Conservation (phyloP, 2,888 invertebrate species). For the Catocala nupta region DNA sequence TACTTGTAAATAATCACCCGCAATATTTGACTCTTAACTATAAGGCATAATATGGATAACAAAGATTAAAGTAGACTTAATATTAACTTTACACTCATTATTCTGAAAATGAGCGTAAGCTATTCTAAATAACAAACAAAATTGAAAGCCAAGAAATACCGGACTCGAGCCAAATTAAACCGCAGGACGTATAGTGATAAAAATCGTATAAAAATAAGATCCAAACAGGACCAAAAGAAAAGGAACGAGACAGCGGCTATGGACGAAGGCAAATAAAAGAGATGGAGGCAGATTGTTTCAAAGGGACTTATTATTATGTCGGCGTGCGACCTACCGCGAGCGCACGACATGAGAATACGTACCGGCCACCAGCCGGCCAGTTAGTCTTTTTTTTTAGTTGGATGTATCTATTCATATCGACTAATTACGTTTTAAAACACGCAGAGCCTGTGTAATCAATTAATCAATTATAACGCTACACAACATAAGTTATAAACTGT, state of each 20-base stretch:
- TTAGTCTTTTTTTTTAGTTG: slow-evolving; percentile 37
- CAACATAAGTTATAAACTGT: too few species aligned
- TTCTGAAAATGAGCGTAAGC: slow-evolving; percentile 7
- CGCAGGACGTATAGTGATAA: slow-evolving; percentile 46
- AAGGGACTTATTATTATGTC: slow-evolving; percentile 76
- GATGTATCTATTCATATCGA: slow-evolving; percentile 25
- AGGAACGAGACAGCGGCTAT: slow-evolving; percentile 60
- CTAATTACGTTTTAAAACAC: slow-evolving; percentile 29
- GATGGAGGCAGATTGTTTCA: slow-evolving; percentile 68
- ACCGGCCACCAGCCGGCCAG: slow-evolving; percentile 25
- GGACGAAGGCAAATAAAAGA: slow-evolving; percentile 66
- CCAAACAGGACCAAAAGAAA: slow-evolving; percentile 56
- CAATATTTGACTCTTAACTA: too few species aligned
- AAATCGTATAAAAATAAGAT: slow-evolving; percentile 60
- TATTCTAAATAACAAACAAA: slow-evolving; percentile 18
- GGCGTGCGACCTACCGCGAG: slow-evolving; percentile 68
- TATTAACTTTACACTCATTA: background rate
- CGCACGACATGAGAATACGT: slow-evolving; percentile 35
- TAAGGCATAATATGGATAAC: too few species aligned
- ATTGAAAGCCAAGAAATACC: slow-evolving; percentile 20
- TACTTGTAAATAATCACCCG: too few species aligned
- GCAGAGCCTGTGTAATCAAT: background rate
- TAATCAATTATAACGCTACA: too few species aligned
- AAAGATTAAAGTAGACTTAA: background rate
- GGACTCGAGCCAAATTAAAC: slow-evolving; percentile 48